Percentiles rank a stretch among this genome's conserved stretches.
Conservation (phyloP, 2,888 invertebrate species). For the Cheilosia vernalis region DNA sequence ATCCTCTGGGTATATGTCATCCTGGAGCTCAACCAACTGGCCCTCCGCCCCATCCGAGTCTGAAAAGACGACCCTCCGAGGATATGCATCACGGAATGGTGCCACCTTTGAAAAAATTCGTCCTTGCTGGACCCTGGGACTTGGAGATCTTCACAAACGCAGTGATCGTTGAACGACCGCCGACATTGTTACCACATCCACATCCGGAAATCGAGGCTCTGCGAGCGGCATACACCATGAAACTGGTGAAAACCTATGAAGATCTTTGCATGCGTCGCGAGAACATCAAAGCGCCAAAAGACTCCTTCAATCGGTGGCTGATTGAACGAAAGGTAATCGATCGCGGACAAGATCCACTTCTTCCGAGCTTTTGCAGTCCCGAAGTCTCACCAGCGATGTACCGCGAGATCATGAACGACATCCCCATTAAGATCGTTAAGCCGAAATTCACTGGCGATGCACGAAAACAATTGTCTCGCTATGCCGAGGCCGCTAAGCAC, state of each 20-base stretch:
- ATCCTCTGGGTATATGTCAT: slow-evolving; percentile 92
- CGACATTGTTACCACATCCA: slow-evolving; percentile 93
- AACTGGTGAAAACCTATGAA: slow-evolving; percentile 95
- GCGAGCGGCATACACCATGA: slow-evolving; percentile 91
- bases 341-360: slow-evolving; percentile 93
- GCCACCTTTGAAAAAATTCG: slow-evolving; percentile 93
- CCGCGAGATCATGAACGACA: slow-evolving; percentile 98
- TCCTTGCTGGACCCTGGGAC: slow-evolving; percentile 96
- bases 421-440: slow-evolving; percentile 97
- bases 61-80: slow-evolving; percentile 82
- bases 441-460: slow-evolving; percentile 97
- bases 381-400: slow-evolving; percentile 98
- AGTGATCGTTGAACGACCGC: slow-evolving; percentile 90
- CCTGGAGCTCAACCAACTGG: slow-evolving; percentile 81
- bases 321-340: slow-evolving; percentile 97
- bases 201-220: slow-evolving; percentile 97
- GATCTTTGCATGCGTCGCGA: slow-evolving; percentile 96
- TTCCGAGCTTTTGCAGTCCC: slow-evolving; percentile 95
- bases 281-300: slow-evolving; percentile 96
- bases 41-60: slow-evolving; percentile 78
- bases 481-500: slow-evolving; percentile 98
- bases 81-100: slow-evolving; percentile 84
- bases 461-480: slow-evolving; percentile 94
- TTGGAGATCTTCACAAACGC: slow-evolving; percentile 96
- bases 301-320: slow-evolving; percentile 98